Conservation (phyloP, 2,797 vertebrate species). For the Cichlasoma orientale region DNA sequence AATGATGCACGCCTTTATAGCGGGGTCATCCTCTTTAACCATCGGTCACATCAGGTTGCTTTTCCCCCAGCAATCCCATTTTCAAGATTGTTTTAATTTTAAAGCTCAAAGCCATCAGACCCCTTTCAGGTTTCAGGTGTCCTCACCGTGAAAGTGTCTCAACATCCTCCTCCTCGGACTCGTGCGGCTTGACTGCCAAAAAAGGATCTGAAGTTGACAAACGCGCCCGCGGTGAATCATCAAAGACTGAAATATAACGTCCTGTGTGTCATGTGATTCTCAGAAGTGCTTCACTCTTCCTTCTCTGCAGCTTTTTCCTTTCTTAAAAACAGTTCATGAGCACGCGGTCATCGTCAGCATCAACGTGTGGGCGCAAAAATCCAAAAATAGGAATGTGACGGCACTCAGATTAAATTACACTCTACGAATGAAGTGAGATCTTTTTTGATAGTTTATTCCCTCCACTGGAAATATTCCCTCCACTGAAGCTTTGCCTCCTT, state of each 20-base stretch:
- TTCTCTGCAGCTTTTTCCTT: neutral
- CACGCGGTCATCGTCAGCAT: too few species aligned
- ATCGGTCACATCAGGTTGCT: neutral
- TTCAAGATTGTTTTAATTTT: neutral
- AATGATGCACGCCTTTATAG: neutral
- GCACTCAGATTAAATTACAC: neutral
- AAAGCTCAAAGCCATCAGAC: neutral
- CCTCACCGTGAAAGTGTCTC: neutral
- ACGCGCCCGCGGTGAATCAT: conserved; percentile 11
- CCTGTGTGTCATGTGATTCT: conserved; percentile 19
- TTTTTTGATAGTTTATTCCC: neutral
- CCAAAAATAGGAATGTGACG: too few species aligned
- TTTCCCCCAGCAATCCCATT: neutral
- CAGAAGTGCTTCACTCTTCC: conserved; percentile 5
- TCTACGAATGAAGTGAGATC: neutral
- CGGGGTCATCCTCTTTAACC: neutral
- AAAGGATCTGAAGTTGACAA: conserved; percentile 6
- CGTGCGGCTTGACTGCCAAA: neutral
- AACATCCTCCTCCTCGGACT: neutral
- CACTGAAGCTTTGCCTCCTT: neutral
- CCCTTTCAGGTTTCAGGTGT: neutral
- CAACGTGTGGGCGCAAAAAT: neutral
- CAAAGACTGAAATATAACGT: conserved; percentile 4
- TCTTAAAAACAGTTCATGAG: neutral
- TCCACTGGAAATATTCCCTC: neutral